Percentiles rank a stretch among this genome's conserved stretches.
Evolutionary conservation across 2,888 invertebrate genomes (phyloP).

Genomic region (Eupsilia transversa): DNA sequence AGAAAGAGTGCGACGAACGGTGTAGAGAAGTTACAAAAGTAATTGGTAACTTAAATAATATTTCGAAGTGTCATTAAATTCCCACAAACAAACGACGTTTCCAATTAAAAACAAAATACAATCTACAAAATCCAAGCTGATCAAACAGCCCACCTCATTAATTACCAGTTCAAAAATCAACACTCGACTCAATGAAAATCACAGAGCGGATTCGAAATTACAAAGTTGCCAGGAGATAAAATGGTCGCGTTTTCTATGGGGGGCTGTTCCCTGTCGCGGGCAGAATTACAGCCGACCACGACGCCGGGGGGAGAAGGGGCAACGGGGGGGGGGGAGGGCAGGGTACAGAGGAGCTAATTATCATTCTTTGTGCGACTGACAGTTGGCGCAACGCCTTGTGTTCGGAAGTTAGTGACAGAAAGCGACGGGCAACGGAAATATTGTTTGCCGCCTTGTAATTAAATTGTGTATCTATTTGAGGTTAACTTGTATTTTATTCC

Average conservation of each 20-base stretch:
- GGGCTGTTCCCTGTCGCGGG: constrained; percentile 46
- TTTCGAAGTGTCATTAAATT: background rate
- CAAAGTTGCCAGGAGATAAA: constrained; percentile 56
- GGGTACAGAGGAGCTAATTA: constrained; percentile 63
- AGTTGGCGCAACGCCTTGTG: constrained; percentile 54
- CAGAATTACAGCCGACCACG: constrained; percentile 46
- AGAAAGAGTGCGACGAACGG: background rate
- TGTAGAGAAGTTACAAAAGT: background rate
- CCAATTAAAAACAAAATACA: constrained; percentile 36
- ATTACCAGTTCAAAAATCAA: constrained; percentile 56
- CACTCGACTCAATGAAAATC: constrained; percentile 38
- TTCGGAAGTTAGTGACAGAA: constrained; percentile 57
- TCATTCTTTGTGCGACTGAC: constrained; percentile 70
- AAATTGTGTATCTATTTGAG: constrained; percentile 54
- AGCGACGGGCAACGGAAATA: constrained; percentile 45
- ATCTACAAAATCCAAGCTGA: constrained; percentile 11
- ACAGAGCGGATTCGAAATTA: constrained; percentile 48
- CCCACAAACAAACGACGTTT: constrained; percentile 13
- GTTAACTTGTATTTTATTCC: constrained; percentile 27
- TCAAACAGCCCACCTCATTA: constrained; percentile 45
- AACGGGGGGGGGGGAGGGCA: background rate
- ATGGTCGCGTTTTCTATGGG: constrained; percentile 37
- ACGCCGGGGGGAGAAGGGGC: background rate
- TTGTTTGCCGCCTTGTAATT: constrained; percentile 49
- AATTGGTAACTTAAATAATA: background rate